phyloP scores from a whole-genome alignment of 2,888 invertebrate genomes.

The Drosophila falleni region DNA sequence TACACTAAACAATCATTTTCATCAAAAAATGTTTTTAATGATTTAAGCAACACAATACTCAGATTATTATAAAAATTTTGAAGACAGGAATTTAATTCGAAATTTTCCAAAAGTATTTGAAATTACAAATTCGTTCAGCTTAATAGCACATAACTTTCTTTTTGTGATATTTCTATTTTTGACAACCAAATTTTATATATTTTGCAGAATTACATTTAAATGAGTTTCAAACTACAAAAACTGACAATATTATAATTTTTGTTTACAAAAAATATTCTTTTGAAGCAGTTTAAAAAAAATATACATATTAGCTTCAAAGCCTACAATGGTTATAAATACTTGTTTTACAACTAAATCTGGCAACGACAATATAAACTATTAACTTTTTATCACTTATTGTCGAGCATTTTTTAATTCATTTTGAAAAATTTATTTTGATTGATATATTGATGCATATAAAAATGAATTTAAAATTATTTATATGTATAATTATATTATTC shows the following conservation, averaged over 20 bases:
- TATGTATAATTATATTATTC: neutral
- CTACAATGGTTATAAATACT: constrained; percentile 45
- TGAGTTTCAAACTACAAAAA: constrained; percentile 27
- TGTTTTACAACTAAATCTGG: constrained; percentile 45
- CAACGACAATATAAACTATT: constrained; percentile 41
- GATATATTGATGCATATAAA: constrained; percentile 7
- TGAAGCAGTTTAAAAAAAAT: constrained; percentile 30
- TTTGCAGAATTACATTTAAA: constrained; percentile 17
- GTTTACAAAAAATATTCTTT: constrained; percentile 25
- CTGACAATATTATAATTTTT: constrained; percentile 25
- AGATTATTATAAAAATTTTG: constrained; percentile 6
- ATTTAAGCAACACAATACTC: constrained; percentile 31
- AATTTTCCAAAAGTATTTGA: constrained; percentile 20
- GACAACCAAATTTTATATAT: constrained; percentile 24
- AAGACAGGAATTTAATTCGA: constrained; percentile 35
- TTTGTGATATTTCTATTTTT: constrained; percentile 20
- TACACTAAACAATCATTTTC: constrained; percentile 41
- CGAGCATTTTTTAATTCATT: constrained; percentile 32
- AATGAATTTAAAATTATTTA: constrained; percentile 14
- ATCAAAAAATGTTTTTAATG: constrained; percentile 46
- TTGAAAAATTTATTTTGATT: constrained; percentile 20
- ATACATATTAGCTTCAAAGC: constrained; percentile 35
- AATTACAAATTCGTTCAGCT: constrained; percentile 25
- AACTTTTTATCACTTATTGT: constrained; percentile 47
- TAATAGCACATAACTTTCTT: constrained; percentile 19